These are phyloP conservation scores for Tineola bisselliella DNA, from an alignment of 2,888 invertebrate species.

Conservation along the genomic window DNA sequence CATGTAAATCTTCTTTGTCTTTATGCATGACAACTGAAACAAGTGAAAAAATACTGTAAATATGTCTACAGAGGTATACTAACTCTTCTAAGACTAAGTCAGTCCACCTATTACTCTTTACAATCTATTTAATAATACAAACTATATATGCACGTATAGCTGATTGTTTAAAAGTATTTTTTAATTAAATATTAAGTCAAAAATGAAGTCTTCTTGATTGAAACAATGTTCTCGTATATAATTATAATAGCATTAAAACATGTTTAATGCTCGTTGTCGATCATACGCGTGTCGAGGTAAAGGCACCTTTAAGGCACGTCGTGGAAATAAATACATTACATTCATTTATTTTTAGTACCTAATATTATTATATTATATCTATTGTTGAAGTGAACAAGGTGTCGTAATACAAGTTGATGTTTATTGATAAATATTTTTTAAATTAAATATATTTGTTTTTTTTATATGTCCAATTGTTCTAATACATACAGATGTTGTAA, in stretches of 20 bases:
- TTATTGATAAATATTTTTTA: no score
- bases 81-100: no score
- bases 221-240: background rate
- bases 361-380: no score
- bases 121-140: no score
- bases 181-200: slow-evolving; percentile 9
- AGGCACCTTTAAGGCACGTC: background rate
- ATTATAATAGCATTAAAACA: background rate
- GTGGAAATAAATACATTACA: background rate
- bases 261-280: slow-evolving; percentile 1
- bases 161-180: background rate
- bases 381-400: no score
- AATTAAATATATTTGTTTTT: no score
- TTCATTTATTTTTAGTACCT: background rate
- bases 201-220: slow-evolving; percentile 9
- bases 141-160: no score
- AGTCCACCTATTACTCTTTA: no score
- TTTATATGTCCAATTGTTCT: no score
- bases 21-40: slow-evolving; percentile 94
- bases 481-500: no score
- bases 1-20: slow-evolving; percentile 87
- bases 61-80: no score
- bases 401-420: no score
- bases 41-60: slow-evolving; percentile 32
- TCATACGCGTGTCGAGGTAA: background rate